Evolutionary conservation across 37 sponge, comb jelly and placozoan genomes (phyloP), one percentile per base, ranked within the genome.

Genomic region (Amphimedon queenslandica): DNA sequence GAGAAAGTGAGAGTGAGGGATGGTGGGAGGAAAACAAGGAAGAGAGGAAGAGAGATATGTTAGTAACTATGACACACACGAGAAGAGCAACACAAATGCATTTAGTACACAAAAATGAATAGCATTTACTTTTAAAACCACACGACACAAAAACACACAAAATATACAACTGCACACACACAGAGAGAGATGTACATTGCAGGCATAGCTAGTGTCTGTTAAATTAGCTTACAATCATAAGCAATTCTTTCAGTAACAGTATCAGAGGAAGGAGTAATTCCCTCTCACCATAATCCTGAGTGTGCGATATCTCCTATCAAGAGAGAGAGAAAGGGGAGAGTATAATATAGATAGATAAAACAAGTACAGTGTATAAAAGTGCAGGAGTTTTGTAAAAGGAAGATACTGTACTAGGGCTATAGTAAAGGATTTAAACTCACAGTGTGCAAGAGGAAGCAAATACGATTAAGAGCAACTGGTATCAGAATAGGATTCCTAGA

Each of bases 181-280:
- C n/a, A n/a, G n/a, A n/a, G n/a, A n/a, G n/a, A n/a, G n/a, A n/a
- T n/a, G n/a, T n/a, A n/a, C n/a, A n/a, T n/a, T n/a, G n/a, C n/a
- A n/a, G n/a, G n/a, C n/a, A n/a, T n/a, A n/a, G n/a, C n/a, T n/a
- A n/a, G n/a, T n/a, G n/a, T n/a, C n/a, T n/a, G n/a, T n/a, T n/a
- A n/a, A n/a, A n/a, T n/a, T n/a, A n/a, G 34, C 18, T 75, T 33
- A 92, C 93, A 89, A 83, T 83, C 51, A 69, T 80, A 20, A 84
- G 67, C 4, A 87, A 65, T 64, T 83, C 80, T 60, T 67, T 73
- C 72, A 92, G 76, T 20, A 92, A 71, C 28, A 88, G 93, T 30
- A 92, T 69, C 21, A 92, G 60, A 2, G 93, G 93, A 0, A 92
- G 69, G 0, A 92, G 64, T 4, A 68, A 77, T 43, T 92, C 89